Percentiles rank a stretch among this genome's conserved stretches.
phyloP scores from a whole-genome alignment of 1,140 invertebrate species.

The Oncopodura yosiiana region DNA sequence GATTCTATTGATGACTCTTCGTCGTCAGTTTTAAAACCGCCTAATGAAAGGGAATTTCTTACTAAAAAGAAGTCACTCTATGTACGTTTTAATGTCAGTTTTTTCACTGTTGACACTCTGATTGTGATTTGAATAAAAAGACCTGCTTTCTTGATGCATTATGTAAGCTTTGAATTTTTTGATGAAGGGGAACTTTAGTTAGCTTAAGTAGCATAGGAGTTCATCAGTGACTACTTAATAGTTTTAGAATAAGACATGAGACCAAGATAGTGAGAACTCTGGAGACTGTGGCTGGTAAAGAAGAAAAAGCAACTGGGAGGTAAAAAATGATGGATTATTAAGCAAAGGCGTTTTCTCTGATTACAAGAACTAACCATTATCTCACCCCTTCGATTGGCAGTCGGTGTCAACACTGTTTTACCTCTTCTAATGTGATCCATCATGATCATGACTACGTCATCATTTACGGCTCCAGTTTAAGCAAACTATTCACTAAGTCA shows the following conservation, averaged over 20 bases:
- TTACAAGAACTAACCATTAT: slow-evolving; percentile 25
- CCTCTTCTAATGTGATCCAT: slow-evolving; percentile 23
- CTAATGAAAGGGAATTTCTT: slow-evolving; percentile 14
- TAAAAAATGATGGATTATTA: slow-evolving; percentile 26
- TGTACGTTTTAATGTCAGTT: slow-evolving; percentile 2
- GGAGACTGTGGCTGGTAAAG: no score
- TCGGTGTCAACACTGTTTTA: slow-evolving; percentile 25
- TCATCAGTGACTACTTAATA: no score
- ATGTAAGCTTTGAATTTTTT: no score
- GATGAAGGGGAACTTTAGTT: no score
- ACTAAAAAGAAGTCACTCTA: background rate
- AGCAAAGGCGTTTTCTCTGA: slow-evolving; percentile 26
- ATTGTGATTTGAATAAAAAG: slow-evolving; percentile 11
- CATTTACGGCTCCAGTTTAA: background rate
- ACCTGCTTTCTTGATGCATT: no score
- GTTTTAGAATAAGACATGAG: no score
- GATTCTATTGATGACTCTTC: slow-evolving; percentile 25
- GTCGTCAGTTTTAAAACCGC: background rate
- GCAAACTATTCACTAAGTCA: background rate
- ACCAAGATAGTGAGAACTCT: no score
- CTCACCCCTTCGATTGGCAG: slow-evolving; percentile 25
- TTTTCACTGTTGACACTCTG: background rate
- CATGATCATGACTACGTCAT: slow-evolving; percentile 21
- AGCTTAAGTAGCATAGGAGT: no score
- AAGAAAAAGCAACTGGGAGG: slow-evolving; percentile 18